phyloP scores from a whole-genome alignment of 2,113 vertebrate genomes.

The Alethe diademata region DNA sequence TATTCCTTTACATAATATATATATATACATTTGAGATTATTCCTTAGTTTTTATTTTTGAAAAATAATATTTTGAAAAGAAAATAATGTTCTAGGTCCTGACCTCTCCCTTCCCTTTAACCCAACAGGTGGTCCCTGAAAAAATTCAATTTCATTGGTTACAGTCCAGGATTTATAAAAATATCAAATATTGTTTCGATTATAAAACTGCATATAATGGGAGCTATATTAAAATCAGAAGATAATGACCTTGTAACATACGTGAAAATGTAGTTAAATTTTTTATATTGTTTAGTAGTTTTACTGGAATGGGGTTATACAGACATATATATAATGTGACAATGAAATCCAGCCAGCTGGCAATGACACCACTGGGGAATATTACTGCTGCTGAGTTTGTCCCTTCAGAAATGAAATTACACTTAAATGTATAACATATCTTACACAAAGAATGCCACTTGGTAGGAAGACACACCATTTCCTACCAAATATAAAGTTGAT shows the following conservation, averaged over 20 bases:
- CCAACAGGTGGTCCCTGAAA: not conserved
- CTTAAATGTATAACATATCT: not conserved
- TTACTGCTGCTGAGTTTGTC: not conserved
- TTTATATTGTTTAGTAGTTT: not conserved
- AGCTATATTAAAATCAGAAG: slow-evolving; percentile 32
- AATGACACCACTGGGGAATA: not conserved
- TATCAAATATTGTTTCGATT: slow-evolving; percentile 35
- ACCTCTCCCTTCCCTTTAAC: not conserved
- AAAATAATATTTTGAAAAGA: not conserved
- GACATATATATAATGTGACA: not conserved
- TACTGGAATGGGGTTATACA: not conserved
- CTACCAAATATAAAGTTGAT: not conserved
- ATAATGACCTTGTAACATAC: not conserved
- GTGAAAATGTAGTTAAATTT: not conserved
- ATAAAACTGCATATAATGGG: not conserved
- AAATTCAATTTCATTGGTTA: not conserved
- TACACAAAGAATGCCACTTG: not conserved
- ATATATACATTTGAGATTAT: not conserved
- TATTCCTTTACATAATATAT: not conserved
- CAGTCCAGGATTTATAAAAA: not conserved
- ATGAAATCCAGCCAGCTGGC: not conserved
- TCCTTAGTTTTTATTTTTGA: not conserved
- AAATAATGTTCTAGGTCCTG: not conserved
- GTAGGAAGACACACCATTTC: not conserved
- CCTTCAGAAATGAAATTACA: not conserved